These are phyloP conservation scores for Labeo calbasu DNA, from an alignment of 2,797 vertebrate species.

Conservation along the genomic window DNA sequence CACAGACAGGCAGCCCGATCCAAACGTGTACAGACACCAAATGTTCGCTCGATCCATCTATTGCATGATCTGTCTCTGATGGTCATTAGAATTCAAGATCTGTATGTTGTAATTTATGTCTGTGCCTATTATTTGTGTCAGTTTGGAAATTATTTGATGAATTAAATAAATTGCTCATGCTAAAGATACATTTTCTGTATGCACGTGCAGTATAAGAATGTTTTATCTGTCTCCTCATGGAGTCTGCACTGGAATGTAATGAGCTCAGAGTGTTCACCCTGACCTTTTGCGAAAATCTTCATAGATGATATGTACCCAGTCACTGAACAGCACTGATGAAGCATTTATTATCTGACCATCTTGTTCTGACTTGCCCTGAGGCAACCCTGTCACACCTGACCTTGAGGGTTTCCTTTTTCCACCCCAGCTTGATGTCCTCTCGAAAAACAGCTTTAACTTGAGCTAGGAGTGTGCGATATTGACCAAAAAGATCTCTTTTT, in stretches of 20 bases:
- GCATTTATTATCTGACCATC: slow-evolving; percentile 19
- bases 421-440: slow-evolving; percentile 2
- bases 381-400: slow-evolving; percentile 26
- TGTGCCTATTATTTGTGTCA: neutral
- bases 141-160: neutral
- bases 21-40: slow-evolving; percentile 35
- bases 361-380: neutral
- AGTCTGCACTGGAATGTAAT: neutral
- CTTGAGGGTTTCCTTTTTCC: slow-evolving; percentile 22
- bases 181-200: neutral
- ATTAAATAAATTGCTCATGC: neutral
- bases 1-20: slow-evolving; percentile 15
- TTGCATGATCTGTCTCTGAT: neutral
- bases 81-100: neutral
- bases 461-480: neutral
- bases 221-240: neutral
- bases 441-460: neutral
- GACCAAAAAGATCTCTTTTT: neutral
- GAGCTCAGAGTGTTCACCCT: neutral
- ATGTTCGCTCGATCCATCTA: slow-evolving; percentile 10
- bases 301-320: slow-evolving; percentile 16
- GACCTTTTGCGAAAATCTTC: slow-evolving; percentile 9
- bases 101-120: slow-evolving; percentile 7
- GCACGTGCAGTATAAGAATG: neutral
- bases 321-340: slow-evolving; percentile 8